Percentiles rank a stretch among this genome's conserved stretches.
These are phyloP conservation scores for Thalpophila matura DNA, from an alignment of 2,888 invertebrate species.

Conservation along the genomic window DNA sequence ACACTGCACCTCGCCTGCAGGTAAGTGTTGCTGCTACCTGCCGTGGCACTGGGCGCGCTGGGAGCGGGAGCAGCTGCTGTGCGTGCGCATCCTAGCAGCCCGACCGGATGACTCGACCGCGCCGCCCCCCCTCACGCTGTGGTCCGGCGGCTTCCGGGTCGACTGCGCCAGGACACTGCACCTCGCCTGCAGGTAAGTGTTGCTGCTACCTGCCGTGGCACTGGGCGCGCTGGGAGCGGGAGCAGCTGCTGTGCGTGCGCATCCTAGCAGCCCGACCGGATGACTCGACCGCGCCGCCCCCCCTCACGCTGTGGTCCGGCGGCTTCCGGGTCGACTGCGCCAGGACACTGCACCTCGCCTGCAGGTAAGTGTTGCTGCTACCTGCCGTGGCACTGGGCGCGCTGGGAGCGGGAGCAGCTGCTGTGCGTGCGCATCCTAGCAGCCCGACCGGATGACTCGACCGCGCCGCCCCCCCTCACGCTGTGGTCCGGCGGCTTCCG, in stretches of 20 bases:
- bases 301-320: conserved; percentile 96
- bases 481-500: too few species aligned
- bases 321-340: conserved; percentile 96
- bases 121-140: conserved; percentile 93
- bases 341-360: conserved; percentile 96
- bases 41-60: conserved; percentile 95
- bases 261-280: conserved; percentile 92
- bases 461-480: too few species aligned
- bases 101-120: conserved; percentile 73
- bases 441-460: too few species aligned
- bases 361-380: conserved; percentile 89
- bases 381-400: conserved; percentile 11
- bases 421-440: too few species aligned
- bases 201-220: conserved; percentile 73
- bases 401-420: too few species aligned
- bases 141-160: conserved; percentile 98
- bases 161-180: conserved; percentile 96
- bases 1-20: conserved; percentile 97
- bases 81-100: conserved; percentile 95
- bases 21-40: conserved; percentile 73
- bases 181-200: conserved; percentile 94
- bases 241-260: conserved; percentile 96
- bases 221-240: conserved; percentile 98
- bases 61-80: conserved; percentile 97
- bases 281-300: conserved; percentile 88